Conservation (phyloP, 2,888 invertebrate genomes). For the Chymomyza fuscimana region DNA sequence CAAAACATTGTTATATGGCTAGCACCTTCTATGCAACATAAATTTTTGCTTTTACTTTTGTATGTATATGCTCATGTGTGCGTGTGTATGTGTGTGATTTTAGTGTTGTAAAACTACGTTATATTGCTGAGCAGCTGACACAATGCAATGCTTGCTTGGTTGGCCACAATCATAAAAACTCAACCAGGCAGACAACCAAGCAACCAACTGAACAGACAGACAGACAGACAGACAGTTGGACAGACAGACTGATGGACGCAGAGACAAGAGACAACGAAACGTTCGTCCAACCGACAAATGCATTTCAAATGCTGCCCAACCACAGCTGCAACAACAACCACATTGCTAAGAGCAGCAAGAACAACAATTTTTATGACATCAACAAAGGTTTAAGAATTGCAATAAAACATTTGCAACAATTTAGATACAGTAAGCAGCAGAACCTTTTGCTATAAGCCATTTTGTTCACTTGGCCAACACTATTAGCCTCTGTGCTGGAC, state of each 20-base stretch:
- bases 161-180: slow-evolving; percentile 61
- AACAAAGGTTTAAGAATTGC: slow-evolving; percentile 55
- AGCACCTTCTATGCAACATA: slow-evolving; percentile 53
- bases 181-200: slow-evolving; percentile 57
- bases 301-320: neutral
- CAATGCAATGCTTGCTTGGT: slow-evolving; percentile 1
- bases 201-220: slow-evolving; percentile 48
- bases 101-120: neutral
- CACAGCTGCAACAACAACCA: neutral
- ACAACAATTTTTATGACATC: slow-evolving; percentile 13
- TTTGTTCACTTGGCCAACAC: neutral
- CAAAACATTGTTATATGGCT: slow-evolving; percentile 41
- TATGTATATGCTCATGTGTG: slow-evolving; percentile 2
- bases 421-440: slow-evolving; percentile 54
- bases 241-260: neutral
- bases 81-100: slow-evolving; percentile 3
- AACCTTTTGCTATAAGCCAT: neutral
- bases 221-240: neutral
- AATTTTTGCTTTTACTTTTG: slow-evolving; percentile 14
- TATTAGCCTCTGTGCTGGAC: neutral
- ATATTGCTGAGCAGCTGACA: slow-evolving; percentile 25
- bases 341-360: neutral
- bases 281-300: neutral
- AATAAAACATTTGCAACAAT: slow-evolving; percentile 72
- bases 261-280: neutral